Percentiles rank a stretch among this genome's conserved stretches.
phyloP scores from a whole-genome alignment of 2,797 vertebrate species.

The Echeneis naucrates region DNA sequence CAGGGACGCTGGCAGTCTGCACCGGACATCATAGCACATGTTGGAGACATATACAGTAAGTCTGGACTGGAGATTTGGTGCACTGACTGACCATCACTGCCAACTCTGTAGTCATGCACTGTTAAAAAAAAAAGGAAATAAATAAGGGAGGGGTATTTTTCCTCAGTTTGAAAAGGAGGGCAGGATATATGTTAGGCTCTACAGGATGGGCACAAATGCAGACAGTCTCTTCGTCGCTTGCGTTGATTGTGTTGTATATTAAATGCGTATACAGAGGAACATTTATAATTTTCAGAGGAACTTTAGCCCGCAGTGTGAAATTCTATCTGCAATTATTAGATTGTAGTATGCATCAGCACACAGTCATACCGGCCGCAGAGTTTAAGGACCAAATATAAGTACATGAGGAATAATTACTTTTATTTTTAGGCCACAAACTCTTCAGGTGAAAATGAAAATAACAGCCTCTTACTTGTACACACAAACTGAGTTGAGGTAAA shows the following conservation, averaged over 20 bases:
- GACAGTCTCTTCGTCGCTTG: too few species aligned
- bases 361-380: too few species aligned
- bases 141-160: neutral
- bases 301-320: conserved; percentile 6
- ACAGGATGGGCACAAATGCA: neutral
- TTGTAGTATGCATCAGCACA: too few species aligned
- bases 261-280: neutral
- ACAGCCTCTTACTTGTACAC: neutral
- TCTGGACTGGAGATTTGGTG: too few species aligned
- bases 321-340: conserved; percentile 11
- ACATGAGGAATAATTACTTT: neutral
- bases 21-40: neutral
- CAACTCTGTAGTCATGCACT: neutral
- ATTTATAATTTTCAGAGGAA: conserved; percentile 10
- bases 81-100: neutral
- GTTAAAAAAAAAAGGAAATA: neutral
- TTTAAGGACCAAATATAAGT: too few species aligned
- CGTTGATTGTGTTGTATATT: neutral
- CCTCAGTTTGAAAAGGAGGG: neutral
- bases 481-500: conserved; percentile 18
- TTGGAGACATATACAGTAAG: neutral
- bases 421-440: neutral
- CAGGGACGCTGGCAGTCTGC: neutral
- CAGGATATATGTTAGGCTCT: neutral
- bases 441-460: neutral